Evolutionary conservation across 2,888 invertebrate species (phyloP).

Genomic region (Dryomyza anilis): DNA sequence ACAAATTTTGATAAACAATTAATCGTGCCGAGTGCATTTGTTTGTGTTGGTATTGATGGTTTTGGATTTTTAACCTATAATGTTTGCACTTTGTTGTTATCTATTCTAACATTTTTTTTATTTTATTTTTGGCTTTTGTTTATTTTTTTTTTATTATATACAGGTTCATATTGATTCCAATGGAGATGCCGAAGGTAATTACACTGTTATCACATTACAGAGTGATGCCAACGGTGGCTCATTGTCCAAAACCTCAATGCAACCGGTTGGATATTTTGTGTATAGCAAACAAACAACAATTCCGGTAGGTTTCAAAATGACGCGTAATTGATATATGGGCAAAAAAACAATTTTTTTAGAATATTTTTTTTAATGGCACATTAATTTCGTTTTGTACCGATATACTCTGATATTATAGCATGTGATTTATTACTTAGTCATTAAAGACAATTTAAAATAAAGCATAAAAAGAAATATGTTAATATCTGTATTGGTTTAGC

Average conservation of each 20-base stretch:
- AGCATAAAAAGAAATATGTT: no score
- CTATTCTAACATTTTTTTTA: background rate
- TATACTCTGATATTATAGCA: no score
- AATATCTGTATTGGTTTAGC: no score
- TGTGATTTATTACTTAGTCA: no score
- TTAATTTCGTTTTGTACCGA: no score
- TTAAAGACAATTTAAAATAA: no score
- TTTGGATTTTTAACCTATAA: background rate
- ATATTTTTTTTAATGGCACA: no score
- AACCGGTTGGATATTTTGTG: conserved; percentile 78
- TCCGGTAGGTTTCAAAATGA: conserved; percentile 64
- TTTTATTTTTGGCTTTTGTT: background rate
- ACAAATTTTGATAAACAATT: no score
- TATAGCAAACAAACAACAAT: conserved; percentile 66
- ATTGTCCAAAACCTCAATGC: conserved; percentile 71
- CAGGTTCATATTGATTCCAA: conserved; percentile 84
- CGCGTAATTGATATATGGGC: background rate
- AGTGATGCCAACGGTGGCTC: conserved; percentile 63
- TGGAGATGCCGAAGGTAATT: conserved; percentile 92
- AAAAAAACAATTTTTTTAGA: background rate
- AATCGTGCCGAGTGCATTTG: no score
- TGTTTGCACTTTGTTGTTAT: background rate
- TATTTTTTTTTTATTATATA: background rate
- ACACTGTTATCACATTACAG: conserved; percentile 80
- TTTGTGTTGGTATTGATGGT: no score